Percentiles rank a stretch among this genome's conserved stretches.
Conservation (phyloP, 2,797 vertebrate genomes). For the Tangara arthus region DNA sequence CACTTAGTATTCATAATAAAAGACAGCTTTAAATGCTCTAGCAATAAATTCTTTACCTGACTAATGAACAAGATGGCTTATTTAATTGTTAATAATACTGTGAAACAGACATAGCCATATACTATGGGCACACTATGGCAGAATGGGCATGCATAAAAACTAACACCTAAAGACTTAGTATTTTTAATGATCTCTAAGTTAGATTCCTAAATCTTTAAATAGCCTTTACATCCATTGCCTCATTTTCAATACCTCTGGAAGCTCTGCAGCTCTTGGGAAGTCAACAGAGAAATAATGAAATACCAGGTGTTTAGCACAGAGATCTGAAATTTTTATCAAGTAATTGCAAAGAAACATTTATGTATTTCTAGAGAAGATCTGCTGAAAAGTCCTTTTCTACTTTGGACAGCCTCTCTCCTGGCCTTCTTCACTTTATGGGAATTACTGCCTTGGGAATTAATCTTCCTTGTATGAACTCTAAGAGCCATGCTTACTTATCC, state of each 20-base stretch:
- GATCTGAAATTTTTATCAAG: background rate
- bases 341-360: background rate
- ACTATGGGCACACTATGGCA: background rate
- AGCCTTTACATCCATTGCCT: background rate
- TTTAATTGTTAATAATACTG: background rate
- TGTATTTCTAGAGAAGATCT: background rate
- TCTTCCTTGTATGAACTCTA: background rate
- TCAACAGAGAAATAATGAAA: background rate
- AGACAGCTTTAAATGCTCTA: background rate
- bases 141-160: background rate
- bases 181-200: background rate
- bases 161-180: background rate
- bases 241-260: background rate
- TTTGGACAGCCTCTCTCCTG: background rate
- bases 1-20: background rate
- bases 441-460: background rate
- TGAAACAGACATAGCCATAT: background rate
- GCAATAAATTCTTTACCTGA: background rate
- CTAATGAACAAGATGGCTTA: background rate
- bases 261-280: background rate
- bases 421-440: background rate
- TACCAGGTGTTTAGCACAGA: background rate
- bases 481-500: background rate
- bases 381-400: background rate
- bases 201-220: background rate